Percentiles rank a stretch among this genome's conserved stretches.
phyloP scores from a whole-genome alignment of 2,888 invertebrate genomes.

The Hyles lineata region DNA sequence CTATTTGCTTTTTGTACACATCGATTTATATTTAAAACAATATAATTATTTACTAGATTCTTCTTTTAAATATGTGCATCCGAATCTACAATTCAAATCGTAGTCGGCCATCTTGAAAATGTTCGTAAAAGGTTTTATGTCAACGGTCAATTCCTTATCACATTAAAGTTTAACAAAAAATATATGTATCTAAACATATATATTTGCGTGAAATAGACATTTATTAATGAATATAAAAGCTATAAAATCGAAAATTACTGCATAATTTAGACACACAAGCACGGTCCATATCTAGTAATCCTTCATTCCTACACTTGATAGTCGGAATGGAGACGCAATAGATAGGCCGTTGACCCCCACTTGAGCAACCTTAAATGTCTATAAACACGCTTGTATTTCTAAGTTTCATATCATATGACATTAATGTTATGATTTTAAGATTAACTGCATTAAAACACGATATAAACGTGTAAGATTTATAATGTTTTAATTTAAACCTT shows the following conservation, averaged over 20 bases:
- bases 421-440: slow-evolving; percentile 1
- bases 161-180: not conserved
- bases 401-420: slow-evolving; percentile 10
- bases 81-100: too few species aligned
- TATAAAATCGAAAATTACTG: slow-evolving; percentile 19
- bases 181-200: too few species aligned
- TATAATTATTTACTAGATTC: too few species aligned
- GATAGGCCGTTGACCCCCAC: slow-evolving; percentile 45
- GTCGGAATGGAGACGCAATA: slow-evolving; percentile 31
- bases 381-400: slow-evolving; percentile 42
- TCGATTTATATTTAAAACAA: not conserved
- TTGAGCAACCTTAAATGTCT: slow-evolving; percentile 45
- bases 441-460: not conserved
- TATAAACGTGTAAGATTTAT: not conserved
- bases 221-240: not conserved
- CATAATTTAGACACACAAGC: slow-evolving; percentile 28
- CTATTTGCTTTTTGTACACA: not conserved
- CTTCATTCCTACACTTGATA: slow-evolving; percentile 36
- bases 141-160: too few species aligned
- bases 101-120: slow-evolving; percentile 6
- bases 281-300: slow-evolving; percentile 37
- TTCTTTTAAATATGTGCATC: too few species aligned
- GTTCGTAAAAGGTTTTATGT: too few species aligned
- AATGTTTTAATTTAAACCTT: too few species aligned
- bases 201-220: not conserved